Conservation (phyloP, 2,797 vertebrate genomes). For the Catostomus latipinnis region DNA sequence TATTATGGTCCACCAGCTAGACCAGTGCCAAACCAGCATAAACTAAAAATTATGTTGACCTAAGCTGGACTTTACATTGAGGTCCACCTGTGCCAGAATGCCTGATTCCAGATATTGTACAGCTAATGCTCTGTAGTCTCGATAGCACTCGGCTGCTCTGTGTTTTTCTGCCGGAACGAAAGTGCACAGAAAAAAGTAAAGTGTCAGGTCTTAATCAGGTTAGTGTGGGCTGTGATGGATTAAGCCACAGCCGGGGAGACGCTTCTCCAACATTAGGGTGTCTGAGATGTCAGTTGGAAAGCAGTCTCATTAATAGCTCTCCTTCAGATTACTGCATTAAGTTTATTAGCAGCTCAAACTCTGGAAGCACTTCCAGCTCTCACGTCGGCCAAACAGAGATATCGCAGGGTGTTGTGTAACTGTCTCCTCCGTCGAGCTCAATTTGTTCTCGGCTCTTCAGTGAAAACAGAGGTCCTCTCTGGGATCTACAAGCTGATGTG, state of each 20-base stretch:
- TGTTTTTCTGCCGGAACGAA: conserved; percentile 21
- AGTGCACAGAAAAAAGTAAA: conserved; percentile 77
- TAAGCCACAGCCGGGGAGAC: conserved; percentile 80
- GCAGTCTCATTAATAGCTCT: conserved; percentile 83
- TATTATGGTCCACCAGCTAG: too few species aligned
- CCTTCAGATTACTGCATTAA: conserved; percentile 84
- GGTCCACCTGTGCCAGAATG: too few species aligned
- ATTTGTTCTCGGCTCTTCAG: conserved; percentile 32
- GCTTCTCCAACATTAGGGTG: conserved; percentile 83
- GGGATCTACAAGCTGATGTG: not conserved
- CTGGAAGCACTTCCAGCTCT: conserved; percentile 78
- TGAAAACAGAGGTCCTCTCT: conserved; percentile 1
- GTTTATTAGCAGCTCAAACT: conserved; percentile 85
- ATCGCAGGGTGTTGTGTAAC: not conserved
- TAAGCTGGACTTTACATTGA: too few species aligned
- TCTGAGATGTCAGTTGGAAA: conserved; percentile 83
- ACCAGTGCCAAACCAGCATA: too few species aligned
- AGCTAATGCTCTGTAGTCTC: not conserved
- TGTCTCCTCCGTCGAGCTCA: conserved; percentile 38
- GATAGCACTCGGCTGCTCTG: conserved; percentile 7
- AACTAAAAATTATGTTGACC: too few species aligned
- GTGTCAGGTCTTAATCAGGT: conserved; percentile 83
- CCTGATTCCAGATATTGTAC: too few species aligned
- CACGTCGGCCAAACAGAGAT: conserved; percentile 62
- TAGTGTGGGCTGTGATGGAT: conserved; percentile 82